Percentiles rank a stretch among this genome's conserved stretches.
Conservation (phyloP, 1,140 invertebrate species). For the Capitella teleta region DNA sequence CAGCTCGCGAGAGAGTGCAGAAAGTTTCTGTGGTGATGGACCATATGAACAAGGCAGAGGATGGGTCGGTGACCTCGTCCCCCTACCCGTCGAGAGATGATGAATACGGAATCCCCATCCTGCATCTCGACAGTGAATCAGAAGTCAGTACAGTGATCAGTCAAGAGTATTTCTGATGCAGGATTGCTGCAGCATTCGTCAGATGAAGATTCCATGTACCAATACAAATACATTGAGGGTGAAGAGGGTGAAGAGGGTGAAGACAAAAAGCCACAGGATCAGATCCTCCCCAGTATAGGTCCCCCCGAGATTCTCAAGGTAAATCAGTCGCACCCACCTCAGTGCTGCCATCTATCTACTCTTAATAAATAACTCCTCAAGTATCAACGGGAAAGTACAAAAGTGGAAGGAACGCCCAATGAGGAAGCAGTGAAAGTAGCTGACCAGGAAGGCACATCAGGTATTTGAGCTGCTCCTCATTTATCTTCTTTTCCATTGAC, state of each 20-base stretch:
- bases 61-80: background rate
- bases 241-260: too few species aligned
- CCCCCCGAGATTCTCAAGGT: conserved; percentile 38
- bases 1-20: background rate
- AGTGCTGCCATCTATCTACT: background rate
- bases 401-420: too few species aligned
- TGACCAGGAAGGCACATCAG: conserved; percentile 11
- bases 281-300: conserved; percentile 31
- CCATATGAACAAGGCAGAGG: conserved; percentile 3
- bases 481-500: too few species aligned
- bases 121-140: conserved; percentile 27
- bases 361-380: conserved; percentile 9
- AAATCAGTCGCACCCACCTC: conserved; percentile 4
- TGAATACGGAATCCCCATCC: conserved; percentile 32
- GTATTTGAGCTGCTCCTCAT: too few species aligned
- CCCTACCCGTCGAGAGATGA: conserved; percentile 15
- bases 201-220: too few species aligned
- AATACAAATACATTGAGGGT: too few species aligned
- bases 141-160: too few species aligned
- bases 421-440: conserved; percentile 15
- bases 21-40: conserved; percentile 4
- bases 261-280: background rate
- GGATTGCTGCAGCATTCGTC: too few species aligned
- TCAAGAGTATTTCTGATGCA: too few species aligned
- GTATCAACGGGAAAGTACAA: conserved; percentile 30